phyloP scores from a whole-genome alignment of 2,113 vertebrate genomes.

The Rhizomys pruinosus region DNA sequence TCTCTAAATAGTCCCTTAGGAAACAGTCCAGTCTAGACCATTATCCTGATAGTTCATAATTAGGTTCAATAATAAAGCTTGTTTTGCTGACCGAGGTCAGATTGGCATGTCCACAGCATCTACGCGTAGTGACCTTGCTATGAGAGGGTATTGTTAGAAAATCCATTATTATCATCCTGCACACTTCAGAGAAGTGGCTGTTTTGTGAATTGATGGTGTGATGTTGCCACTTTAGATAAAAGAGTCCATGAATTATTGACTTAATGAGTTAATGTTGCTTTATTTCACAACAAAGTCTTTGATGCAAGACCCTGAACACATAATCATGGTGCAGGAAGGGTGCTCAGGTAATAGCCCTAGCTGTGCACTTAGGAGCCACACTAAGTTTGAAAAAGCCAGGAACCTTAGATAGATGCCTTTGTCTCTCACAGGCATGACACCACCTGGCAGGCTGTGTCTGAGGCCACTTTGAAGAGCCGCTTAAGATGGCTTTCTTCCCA shows the following conservation, averaged over 20 bases:
- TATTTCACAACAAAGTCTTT: conserved; percentile 90
- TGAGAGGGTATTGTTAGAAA: conserved; percentile 90
- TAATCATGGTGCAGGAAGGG: conserved; percentile 80
- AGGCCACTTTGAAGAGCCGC: conserved; percentile 52
- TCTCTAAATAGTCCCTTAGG: conserved; percentile 89
- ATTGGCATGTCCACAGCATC: conserved; percentile 85
- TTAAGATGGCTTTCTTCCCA: not conserved
- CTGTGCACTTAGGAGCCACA: conserved; percentile 60
- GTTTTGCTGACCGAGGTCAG: conserved; percentile 90
- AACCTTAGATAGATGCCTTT: not conserved
- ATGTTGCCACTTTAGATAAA: conserved; percentile 94
- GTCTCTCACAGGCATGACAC: conserved; percentile 56
- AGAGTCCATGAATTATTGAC: conserved; percentile 94
- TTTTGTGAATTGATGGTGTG: conserved; percentile 92
- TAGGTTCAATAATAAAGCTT: conserved; percentile 90
- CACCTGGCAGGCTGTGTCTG: conserved; percentile 54
- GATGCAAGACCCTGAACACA: conserved; percentile 85
- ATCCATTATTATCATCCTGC: conserved; percentile 93
- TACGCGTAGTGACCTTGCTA: conserved; percentile 89
- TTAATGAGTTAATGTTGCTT: conserved; percentile 93
- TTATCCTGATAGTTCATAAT: conserved; percentile 92
- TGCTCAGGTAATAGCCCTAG: conserved; percentile 66
- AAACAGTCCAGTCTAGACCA: conserved; percentile 88
- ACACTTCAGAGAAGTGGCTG: conserved; percentile 91
- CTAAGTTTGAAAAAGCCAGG: conserved; percentile 56